These are phyloP conservation scores for Augiades crinisus DNA, from an alignment of 2,888 invertebrate genomes.

Conservation along the genomic window DNA sequence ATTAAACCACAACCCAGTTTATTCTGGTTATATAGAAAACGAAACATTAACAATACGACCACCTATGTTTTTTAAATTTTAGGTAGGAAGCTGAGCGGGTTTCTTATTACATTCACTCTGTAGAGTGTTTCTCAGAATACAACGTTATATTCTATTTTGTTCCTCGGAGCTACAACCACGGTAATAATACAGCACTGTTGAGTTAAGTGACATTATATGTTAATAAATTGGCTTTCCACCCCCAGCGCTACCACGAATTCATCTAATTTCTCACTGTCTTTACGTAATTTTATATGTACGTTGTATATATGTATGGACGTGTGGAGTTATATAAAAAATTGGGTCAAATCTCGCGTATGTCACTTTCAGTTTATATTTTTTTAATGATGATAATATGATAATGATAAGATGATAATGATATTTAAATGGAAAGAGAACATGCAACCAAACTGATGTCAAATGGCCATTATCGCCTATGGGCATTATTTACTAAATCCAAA, in stretches of 20 bases:
- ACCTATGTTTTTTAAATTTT: neutral
- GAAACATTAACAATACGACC: no score
- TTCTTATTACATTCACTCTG: neutral
- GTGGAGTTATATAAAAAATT: neutral
- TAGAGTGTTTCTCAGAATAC: neutral
- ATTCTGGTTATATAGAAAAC: no score
- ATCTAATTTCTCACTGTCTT: conserved; percentile 3
- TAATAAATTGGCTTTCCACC: conserved; percentile 8
- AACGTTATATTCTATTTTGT: neutral
- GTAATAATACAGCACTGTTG: conserved; percentile 12
- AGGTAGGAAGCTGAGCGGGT: no score
- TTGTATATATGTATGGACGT: conserved; percentile 4
- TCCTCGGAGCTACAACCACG: neutral
- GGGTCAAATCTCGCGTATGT: no score
- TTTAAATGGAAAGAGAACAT: no score
- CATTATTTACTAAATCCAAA: no score
- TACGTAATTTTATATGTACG: conserved; percentile 4
- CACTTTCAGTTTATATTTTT: no score
- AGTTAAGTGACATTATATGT: conserved; percentile 17
- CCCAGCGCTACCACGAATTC: neutral
- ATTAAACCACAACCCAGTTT: no score
- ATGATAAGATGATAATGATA: no score
- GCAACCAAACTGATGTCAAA: no score
- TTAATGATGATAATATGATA: no score
- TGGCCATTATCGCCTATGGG: no score